Conservation (phyloP, 2,113 vertebrate species). For the Sceloporus undulatus region DNA sequence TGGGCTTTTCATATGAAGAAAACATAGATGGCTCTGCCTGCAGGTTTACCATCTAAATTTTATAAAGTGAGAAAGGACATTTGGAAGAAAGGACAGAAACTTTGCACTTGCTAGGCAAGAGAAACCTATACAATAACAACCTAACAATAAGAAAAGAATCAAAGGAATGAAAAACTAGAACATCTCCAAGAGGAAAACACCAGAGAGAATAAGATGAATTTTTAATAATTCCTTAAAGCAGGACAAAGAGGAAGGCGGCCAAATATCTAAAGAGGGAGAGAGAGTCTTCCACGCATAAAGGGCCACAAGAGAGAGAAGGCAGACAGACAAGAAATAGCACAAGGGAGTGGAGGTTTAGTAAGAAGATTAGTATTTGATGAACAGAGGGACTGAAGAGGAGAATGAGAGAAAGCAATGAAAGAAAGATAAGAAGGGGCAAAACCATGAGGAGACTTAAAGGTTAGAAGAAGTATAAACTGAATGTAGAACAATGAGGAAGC, state of each 20-base stretch:
- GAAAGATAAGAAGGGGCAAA: slow-evolving; percentile 21
- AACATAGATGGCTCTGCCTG: not conserved
- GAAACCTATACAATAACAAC: not conserved
- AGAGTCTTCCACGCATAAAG: not conserved
- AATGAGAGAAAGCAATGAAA: slow-evolving; percentile 7
- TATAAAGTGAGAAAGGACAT: not conserved
- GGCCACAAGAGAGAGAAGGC: slow-evolving; percentile 22
- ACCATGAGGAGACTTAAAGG: slow-evolving; percentile 24
- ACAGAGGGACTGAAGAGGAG: slow-evolving; percentile 4
- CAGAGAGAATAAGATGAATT: not conserved
- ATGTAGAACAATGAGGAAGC: slow-evolving; percentile 3
- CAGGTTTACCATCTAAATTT: not conserved
- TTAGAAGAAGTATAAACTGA: not conserved
- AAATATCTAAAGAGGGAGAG: not conserved
- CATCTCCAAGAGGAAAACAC: not conserved
- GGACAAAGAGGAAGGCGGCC: slow-evolving; percentile 10
- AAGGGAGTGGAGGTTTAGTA: slow-evolving; percentile 28
- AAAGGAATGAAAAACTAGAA: slow-evolving; percentile 2
- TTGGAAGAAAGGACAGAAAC: not conserved
- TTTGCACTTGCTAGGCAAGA: not conserved
- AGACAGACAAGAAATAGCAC: slow-evolving; percentile 10
- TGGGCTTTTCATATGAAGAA: not conserved
- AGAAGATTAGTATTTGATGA: slow-evolving; percentile 23
- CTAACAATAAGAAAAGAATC: not conserved
- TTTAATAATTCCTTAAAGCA: slow-evolving; percentile 6